Evolutionary conservation across 1,140 invertebrate species (phyloP).

Genomic region (Caenorhabditis remanei): DNA sequence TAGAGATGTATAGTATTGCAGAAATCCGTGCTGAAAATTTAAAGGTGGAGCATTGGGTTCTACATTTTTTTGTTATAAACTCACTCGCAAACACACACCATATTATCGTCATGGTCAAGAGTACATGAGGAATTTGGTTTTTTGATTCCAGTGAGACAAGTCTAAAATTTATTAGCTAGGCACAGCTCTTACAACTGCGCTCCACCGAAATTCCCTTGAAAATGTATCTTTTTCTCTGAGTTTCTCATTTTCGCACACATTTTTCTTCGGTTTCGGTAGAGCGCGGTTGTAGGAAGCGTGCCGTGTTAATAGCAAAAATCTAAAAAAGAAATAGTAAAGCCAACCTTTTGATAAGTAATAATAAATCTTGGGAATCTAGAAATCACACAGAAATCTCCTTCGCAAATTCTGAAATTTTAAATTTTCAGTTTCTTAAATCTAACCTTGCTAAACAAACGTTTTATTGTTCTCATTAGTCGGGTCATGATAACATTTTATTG

Average conservation of each 20-base stretch:
- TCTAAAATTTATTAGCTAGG: neutral
- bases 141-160: neutral
- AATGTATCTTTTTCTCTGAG: no score
- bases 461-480: neutral
- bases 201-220: no score
- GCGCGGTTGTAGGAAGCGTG: no score
- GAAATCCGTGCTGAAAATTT: slow-evolving; percentile 3
- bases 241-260: no score
- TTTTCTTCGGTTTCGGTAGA: no score
- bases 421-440: neutral
- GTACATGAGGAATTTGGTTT: neutral
- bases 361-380: neutral
- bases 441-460: neutral
- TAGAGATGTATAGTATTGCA: neutral
- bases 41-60: no score
- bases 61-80: neutral
- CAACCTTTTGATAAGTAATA: no score
- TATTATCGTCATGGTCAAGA: neutral
- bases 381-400: neutral
- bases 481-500: neutral
- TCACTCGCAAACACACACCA: neutral
- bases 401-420: neutral
- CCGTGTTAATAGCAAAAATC: no score
- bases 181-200: neutral
- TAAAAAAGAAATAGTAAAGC: no score